Conservation (phyloP, 2,797 vertebrate species). For the Uromys caudimaculatus region DNA sequence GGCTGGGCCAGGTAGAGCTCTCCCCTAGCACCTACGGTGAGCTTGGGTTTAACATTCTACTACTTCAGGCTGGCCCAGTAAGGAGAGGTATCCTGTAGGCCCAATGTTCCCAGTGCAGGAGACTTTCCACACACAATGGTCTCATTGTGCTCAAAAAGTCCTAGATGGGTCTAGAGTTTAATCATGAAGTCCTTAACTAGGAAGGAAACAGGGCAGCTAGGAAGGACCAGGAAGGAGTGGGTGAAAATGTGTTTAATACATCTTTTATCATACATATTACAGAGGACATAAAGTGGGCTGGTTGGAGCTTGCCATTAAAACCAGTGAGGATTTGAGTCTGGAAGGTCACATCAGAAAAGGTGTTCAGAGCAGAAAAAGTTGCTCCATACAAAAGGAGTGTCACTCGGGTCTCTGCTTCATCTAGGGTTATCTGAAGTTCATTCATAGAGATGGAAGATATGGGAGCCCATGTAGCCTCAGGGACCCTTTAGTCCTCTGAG, state of each 20-base stretch:
- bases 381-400: neutral
- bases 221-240: neutral
- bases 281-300: neutral
- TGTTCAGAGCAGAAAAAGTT: neutral
- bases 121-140: neutral
- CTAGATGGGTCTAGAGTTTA: neutral
- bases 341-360: neutral
- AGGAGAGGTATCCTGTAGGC: neutral
- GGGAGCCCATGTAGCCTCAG: neutral
- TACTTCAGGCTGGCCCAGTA: neutral
- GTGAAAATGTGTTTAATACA: neutral
- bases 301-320: neutral
- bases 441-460: neutral
- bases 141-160: neutral
- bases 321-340: neutral
- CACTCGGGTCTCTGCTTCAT: neutral
- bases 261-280: neutral
- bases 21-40: neutral
- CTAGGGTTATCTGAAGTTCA: neutral
- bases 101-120: neutral
- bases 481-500: neutral
- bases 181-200: neutral
- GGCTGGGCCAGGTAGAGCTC: neutral
- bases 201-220: neutral
- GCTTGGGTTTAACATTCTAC: neutral